Evolutionary conservation across 2,797 vertebrate species (phyloP).

Genomic region (Pteronotus mesoamericanus): DNA sequence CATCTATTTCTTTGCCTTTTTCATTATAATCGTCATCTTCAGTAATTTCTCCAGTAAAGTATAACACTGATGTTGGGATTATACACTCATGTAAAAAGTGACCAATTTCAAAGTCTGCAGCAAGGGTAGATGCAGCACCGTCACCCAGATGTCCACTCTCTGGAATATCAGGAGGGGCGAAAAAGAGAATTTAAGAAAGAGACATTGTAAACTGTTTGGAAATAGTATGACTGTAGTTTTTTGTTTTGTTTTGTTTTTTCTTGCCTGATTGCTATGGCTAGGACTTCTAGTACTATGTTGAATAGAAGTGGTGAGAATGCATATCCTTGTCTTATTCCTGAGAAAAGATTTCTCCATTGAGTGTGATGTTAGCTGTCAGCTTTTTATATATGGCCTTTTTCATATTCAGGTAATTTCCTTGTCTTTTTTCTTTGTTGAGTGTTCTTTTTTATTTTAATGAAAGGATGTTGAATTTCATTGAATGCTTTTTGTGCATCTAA

Average conservation of each 20-base stretch:
- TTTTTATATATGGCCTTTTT: background rate
- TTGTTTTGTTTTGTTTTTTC: too few relatives aligned
- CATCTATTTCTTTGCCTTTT: conserved; percentile 97
- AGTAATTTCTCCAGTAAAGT: conserved; percentile 98
- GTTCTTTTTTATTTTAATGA: background rate
- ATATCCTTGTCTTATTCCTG: too few relatives aligned
- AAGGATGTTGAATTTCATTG: background rate
- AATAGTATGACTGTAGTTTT: too few relatives aligned
- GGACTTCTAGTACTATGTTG: too few relatives aligned
- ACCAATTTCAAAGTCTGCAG: conserved; percentile 97
- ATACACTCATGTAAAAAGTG: conserved; percentile 97
- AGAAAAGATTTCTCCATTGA: too few relatives aligned
- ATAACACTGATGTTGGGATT: conserved; percentile 94
- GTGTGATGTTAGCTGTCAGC: too few relatives aligned
- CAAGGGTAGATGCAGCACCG: conserved; percentile 93
- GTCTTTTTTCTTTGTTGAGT: background rate
- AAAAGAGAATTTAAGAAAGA: too few relatives aligned
- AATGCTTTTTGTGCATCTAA: too few relatives aligned
- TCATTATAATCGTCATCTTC: conserved; percentile 96
- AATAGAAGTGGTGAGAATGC: too few relatives aligned
- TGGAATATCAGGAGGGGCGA: conserved; percentile 81
- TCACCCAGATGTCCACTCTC: conserved; percentile 96
- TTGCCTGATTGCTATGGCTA: too few relatives aligned
- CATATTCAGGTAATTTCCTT: background rate
- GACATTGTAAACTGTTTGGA: too few relatives aligned